Base-by-base conservation (phyloP, 2,797 vertebrate genomes). In the Tenualosa ilisha region DNA sequence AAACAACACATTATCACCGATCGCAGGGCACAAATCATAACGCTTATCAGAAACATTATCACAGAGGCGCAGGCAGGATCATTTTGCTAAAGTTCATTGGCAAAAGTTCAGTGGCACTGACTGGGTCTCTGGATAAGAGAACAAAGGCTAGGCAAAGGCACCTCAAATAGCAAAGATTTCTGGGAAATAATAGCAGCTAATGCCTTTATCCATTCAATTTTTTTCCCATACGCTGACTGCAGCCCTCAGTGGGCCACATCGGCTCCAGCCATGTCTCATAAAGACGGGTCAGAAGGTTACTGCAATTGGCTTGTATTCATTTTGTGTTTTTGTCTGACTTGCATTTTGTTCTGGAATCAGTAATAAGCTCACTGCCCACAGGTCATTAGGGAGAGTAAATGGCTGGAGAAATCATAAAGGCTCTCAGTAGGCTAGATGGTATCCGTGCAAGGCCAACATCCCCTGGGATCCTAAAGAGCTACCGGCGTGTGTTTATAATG, bases 291-390 rank as follows among this genome's bases (percentile, higher is more conserved):
- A 17, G 6, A 15, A 31, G 68, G 68, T 40, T 31, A 40, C 17
- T 17, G 3, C 26, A 15, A 75, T 75, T 37, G 37, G 68, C 31
- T 75, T 75, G 37, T 40, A 75, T 40, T 75, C 31, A 75, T 75
- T 75, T 75, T 75, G 68, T 72, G 65, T 75, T 75, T 68, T 75
- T 75, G 37, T 31, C 68, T 75, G 68, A 75, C 68, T 75, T 75
- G 68, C 68, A 40, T 75, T 75, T 75, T 40, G 68, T 5, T 40
- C 13, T 4, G 13, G 31, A 37, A 31, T 75, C 68, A 75, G 37
- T 15, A 72, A 72, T 72, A 40, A 72, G 40, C 15, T 31, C 20
- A 13, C 68, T 75, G 37, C 68, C 68, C 17, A 40, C 15, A 37
- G 15, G 68, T 40, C 68, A 75, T 75, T 75, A 43, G 31, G 68